phyloP scores from a whole-genome alignment of 2,888 invertebrate species.

The Dasysyrphus albostriatus region DNA sequence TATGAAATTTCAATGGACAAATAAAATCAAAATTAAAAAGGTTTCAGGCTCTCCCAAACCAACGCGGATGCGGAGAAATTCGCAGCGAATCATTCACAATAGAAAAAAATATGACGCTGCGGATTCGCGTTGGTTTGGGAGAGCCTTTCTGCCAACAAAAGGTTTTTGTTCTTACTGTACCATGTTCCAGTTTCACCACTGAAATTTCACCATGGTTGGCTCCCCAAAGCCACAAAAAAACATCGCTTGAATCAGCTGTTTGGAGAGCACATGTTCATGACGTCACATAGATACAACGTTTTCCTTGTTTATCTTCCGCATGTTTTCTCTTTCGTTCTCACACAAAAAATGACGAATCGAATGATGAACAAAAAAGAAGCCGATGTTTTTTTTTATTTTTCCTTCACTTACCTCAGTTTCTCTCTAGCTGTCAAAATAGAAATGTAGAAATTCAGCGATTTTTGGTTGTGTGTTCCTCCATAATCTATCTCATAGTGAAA shows the following conservation, averaged over 20 bases:
- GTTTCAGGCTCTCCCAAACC: no score
- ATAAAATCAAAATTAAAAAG: no score
- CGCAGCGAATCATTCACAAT: no score
- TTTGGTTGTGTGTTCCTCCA: background rate
- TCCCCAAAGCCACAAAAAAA: no score
- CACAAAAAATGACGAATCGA: background rate
- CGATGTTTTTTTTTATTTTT: background rate
- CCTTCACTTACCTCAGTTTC: slow-evolving; percentile 15
- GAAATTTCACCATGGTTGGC: no score
- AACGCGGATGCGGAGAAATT: no score
- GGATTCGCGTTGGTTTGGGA: no score
- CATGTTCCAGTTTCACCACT: no score
- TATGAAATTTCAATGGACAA: no score
- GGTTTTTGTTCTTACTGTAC: no score
- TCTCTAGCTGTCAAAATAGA: slow-evolving; percentile 22
- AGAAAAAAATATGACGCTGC: no score
- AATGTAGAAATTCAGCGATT: slow-evolving; percentile 6
- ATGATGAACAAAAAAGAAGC: background rate
- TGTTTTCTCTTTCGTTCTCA: slow-evolving; percentile 16
- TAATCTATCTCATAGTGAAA: background rate
- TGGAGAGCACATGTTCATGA: slow-evolving; percentile 37
- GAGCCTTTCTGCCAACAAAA: no score
- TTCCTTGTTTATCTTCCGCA: slow-evolving; percentile 17
- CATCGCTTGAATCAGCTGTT: slow-evolving; percentile 34
- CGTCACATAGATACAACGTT: background rate